Conservation (phyloP, 2,797 vertebrate genomes). For the Amblyraja radiata region DNA sequence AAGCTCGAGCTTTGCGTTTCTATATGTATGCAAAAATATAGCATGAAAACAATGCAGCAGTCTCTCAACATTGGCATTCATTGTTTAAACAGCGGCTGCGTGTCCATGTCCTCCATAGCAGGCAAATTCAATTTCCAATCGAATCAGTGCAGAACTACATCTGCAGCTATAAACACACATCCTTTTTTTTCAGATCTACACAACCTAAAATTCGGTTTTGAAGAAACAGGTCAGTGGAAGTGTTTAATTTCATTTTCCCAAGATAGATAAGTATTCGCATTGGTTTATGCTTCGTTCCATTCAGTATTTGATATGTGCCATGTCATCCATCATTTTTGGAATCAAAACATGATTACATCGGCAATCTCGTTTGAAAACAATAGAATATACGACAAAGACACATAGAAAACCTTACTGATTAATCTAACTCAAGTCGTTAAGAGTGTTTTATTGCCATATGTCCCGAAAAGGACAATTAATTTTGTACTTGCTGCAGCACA, state of each 20-base stretch:
- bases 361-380: too few relatives aligned
- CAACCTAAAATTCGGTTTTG: background rate
- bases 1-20: too few relatives aligned
- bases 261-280: rapidly evolving
- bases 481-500: too few relatives aligned
- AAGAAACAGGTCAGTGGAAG: background rate
- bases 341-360: background rate
- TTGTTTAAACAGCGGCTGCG: rapidly evolving
- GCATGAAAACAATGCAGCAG: too few relatives aligned
- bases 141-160: background rate
- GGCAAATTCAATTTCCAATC: background rate
- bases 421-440: too few relatives aligned
- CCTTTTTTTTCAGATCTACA: background rate
- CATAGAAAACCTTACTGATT: too few relatives aligned
- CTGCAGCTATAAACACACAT: background rate
- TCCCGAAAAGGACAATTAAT: too few relatives aligned
- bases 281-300: background rate
- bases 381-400: too few relatives aligned
- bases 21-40: too few relatives aligned
- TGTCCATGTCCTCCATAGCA: background rate
- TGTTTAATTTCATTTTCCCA: background rate
- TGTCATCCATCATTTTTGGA: background rate
- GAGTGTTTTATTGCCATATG: too few relatives aligned
- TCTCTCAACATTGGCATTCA: too few relatives aligned
- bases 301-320: background rate